Evolutionary conservation across 2,113 vertebrate species (phyloP).

Genomic region (Asarcornis scutulata): DNA sequence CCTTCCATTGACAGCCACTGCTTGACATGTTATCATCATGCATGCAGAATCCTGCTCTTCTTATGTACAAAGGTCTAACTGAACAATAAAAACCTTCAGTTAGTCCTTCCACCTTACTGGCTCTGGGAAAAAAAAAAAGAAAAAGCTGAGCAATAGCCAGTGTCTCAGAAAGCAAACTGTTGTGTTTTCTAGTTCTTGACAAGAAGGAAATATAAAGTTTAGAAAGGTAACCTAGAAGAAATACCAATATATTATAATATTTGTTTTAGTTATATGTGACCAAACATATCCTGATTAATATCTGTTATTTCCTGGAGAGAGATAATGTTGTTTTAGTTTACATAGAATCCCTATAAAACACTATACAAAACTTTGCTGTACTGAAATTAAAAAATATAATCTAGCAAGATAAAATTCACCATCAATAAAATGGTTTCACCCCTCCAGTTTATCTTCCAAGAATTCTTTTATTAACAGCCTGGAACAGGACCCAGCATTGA

Average conservation of each 20-base stretch:
- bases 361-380: background rate
- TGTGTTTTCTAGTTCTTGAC: background rate
- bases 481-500: background rate
- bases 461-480: background rate
- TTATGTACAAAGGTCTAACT: conserved; percentile 5
- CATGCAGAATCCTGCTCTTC: conserved; percentile 50
- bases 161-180: background rate
- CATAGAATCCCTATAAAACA: background rate
- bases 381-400: background rate
- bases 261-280: background rate
- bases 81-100: conserved; percentile 48
- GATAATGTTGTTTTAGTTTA: background rate
- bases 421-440: background rate
- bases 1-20: conserved; percentile 44
- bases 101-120: background rate
- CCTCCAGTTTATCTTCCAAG: background rate
- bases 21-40: conserved; percentile 61
- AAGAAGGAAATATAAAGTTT: background rate
- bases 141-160: background rate
- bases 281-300: background rate
- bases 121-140: background rate
- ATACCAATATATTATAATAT: background rate
- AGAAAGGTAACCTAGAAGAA: background rate
- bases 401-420: background rate
- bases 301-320: background rate